Evolutionary conservation across 2,888 invertebrate species (phyloP).

Genomic region (Microdon myrmicae): DNA sequence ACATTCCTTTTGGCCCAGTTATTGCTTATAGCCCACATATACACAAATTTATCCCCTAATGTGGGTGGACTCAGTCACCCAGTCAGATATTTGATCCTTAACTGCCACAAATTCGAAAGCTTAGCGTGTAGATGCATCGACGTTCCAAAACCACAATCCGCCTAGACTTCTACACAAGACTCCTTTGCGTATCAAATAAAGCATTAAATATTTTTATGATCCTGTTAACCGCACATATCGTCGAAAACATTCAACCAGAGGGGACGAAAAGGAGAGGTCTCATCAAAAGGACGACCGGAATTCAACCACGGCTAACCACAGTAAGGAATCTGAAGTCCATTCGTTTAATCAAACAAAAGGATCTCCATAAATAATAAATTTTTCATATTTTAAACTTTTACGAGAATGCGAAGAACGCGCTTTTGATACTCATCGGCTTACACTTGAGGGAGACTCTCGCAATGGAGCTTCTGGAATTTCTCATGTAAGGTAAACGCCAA

Average conservation of each 20-base stretch:
- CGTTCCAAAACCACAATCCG: too few relatives aligned
- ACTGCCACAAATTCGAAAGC: neutral
- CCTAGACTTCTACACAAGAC: too few relatives aligned
- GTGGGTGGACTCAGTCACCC: constrained; percentile 39
- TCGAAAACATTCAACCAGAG: constrained; percentile 7
- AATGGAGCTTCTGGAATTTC: too few relatives aligned
- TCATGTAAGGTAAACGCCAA: too few relatives aligned
- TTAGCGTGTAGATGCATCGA: constrained; percentile 4
- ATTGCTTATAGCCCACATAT: constrained; percentile 16
- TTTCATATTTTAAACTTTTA: constrained; percentile 40
- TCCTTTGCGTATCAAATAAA: constrained; percentile 24
- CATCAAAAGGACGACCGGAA: constrained; percentile 12
- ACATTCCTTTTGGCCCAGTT: constrained; percentile 1
- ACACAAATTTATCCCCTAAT: constrained; percentile 21
- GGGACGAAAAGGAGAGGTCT: too few relatives aligned
- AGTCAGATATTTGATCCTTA: constrained; percentile 18
- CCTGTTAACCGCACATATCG: constrained; percentile 8
- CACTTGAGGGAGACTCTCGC: too few relatives aligned
- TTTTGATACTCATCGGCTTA: too few relatives aligned
- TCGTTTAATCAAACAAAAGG: constrained; percentile 38
- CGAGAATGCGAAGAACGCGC: constrained; percentile 3
- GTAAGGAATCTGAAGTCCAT: neutral
- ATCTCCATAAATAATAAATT: constrained; percentile 22
- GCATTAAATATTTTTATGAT: constrained; percentile 45
- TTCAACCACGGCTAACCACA: constrained; percentile 17